Conservation (phyloP, 2,113 vertebrate genomes). For the Promerops cafer region DNA sequence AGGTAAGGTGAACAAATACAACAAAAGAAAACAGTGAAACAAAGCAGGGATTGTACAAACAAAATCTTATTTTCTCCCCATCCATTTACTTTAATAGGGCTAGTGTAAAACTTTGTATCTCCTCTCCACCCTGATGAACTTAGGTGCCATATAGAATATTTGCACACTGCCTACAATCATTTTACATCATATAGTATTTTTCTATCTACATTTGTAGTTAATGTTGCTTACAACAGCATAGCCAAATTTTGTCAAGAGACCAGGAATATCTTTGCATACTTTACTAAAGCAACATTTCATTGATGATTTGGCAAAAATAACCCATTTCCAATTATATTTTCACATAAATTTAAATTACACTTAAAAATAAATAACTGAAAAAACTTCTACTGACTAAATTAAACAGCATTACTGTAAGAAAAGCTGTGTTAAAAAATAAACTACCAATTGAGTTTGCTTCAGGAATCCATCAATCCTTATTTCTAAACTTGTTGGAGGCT, state of each 20-base stretch:
- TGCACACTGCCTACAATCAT: not conserved
- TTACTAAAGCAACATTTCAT: not conserved
- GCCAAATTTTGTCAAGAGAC: not conserved
- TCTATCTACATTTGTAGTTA: not conserved
- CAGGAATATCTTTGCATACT: not conserved
- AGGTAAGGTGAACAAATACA: not conserved
- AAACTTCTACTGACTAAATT: not conserved
- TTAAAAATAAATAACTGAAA: not conserved
- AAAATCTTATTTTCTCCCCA: not conserved
- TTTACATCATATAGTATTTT: not conserved
- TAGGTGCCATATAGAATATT: not conserved
- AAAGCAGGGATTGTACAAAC: not conserved
- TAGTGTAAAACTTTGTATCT: not conserved
- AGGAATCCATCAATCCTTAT: not conserved
- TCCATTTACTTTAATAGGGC: not conserved
- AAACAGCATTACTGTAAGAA: not conserved
- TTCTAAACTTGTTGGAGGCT: not conserved
- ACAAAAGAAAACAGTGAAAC: not conserved
- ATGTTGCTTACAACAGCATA: not conserved
- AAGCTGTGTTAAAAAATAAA: not conserved
- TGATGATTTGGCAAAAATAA: not conserved
- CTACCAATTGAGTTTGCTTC: not conserved
- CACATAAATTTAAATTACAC: slow-evolving; percentile 30
- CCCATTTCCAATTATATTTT: not conserved
- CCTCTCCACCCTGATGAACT: not conserved